These are phyloP conservation scores for Electrophaes corylata DNA, from an alignment of 2,888 invertebrate species.

Conservation along the genomic window DNA sequence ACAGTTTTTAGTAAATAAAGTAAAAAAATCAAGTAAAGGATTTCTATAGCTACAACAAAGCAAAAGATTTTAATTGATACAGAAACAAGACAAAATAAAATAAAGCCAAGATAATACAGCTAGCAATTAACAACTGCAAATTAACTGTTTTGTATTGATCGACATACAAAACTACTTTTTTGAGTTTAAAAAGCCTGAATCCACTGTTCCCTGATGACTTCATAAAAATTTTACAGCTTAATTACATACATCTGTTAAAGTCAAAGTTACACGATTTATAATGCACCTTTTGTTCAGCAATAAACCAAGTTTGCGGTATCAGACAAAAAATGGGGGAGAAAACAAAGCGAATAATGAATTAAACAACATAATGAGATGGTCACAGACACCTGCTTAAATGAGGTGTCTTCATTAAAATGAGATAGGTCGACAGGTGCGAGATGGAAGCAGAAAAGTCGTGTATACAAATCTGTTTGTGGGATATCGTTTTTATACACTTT, in stretches of 20 bases:
- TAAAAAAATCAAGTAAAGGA: constrained; percentile 1
- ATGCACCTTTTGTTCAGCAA: constrained; percentile 69
- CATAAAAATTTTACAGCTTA: constrained; percentile 76
- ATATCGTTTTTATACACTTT: constrained; percentile 40
- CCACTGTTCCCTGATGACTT: constrained; percentile 54
- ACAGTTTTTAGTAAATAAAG: background rate
- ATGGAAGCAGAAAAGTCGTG: constrained; percentile 55
- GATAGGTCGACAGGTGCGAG: constrained; percentile 74
- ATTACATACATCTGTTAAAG: constrained; percentile 81
- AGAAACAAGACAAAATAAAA: constrained; percentile 24
- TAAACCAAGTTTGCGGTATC: constrained; percentile 75
- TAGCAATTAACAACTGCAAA: constrained; percentile 40
- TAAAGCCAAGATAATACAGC: constrained; percentile 26
- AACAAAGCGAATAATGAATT: constrained; percentile 82
- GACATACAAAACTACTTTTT: constrained; percentile 38
- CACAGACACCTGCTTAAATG: constrained; percentile 74
- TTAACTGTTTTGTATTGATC: constrained; percentile 36
- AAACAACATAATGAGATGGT: constrained; percentile 72
- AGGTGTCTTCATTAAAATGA: constrained; percentile 80
- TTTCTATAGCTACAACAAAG: constrained; percentile 1
- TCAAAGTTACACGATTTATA: constrained; percentile 73
- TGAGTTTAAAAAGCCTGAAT: constrained; percentile 47
- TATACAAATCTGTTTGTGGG: constrained; percentile 39
- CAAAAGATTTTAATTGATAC: constrained; percentile 24
- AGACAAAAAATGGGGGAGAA: constrained; percentile 64